Base-by-base conservation (phyloP, 2,888 invertebrate species). In the Drosophila subquinaria region DNA sequence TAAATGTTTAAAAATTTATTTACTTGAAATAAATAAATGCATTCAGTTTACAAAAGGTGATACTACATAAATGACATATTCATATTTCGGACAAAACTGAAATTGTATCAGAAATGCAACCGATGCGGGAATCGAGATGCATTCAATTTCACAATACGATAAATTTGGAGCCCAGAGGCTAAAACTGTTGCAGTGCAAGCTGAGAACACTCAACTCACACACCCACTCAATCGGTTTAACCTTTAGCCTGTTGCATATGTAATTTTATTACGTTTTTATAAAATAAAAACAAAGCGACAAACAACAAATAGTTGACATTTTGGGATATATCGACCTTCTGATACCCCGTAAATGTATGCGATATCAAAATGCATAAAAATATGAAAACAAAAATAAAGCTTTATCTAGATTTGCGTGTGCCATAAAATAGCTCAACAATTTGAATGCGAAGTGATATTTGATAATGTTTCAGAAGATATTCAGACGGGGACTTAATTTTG, bases 191-290 rank as follows among this genome's bases (percentile, higher is more conserved):
- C 51, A 45, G 38, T 52, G 53, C 36, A 27, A 52, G 17, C 23
- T 13, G 23, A 27, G 11, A 9, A 27, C 20, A n/a, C 38, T 45
- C 10, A 27, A 9, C 17, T 10, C 53, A 55, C 55, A 55, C 63
- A 42, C 63, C 36, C 38, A 63, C 40, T 6, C 45, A 40, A 42
- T 13, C 50, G 3, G 35, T 48, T n/a, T 27, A 13, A 9, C 20
- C 13, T 3, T 30, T 38, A 17, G 52, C 40, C 57, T 68, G 69
- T 69, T 71, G 63, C 69, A 59, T 52, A 53, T 43, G 53, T 35
- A 59, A 63, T 43, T 38, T 30, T 10, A 47, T 42, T 62, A 57
- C 20, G 15, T 13, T 59, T 30, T 10, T 10, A 20, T 10, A 23
- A 33, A 43, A 33, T 30, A 35, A 35, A 13, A 40, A 23, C 17